Evolutionary conservation across 2,113 vertebrate genomes (phyloP), one percentile per base, ranked within the genome.

Genomic region (Nycticorax nycticorax): DNA sequence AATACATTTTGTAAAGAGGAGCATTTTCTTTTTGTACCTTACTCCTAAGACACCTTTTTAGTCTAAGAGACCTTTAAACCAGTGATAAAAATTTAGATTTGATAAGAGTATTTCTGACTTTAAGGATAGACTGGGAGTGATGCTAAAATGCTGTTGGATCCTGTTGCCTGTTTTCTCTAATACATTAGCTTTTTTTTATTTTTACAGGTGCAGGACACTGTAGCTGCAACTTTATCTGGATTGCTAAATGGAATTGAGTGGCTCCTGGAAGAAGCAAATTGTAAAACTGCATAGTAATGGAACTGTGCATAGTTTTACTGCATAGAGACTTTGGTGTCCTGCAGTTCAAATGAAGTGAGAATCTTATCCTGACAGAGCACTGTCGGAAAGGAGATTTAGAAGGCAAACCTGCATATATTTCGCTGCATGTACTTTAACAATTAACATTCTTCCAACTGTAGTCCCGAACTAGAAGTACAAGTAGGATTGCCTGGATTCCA

Each of bases 201-300:
- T 83, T 93, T 74, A 59, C 96, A 98, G 99, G 98, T 99, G 30
- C 99, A 99, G 90, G 98, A 99, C 68, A 97, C 98, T 10, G 98
- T 99, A 57, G 98, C 98, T 86, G 98, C 99, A 91, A 98, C 98
- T 33, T 97, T 99, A 32, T 92, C 85, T 26, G 99, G 99, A 33
- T 97, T 99, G 90, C 88, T 99, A 89, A 98, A 97, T 91, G 99
- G 99, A 50, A 98, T 99, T 88, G 98, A 98, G 22, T 99, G 99
- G 99, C 96, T 99, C 82, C 97, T 99, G 83, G 98, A 97, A 96
- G 98, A 98, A 96, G 98, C 97, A 78, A 98, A 98, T 69, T 92
- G 96, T 98, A 97, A 98, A 98, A 96, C 39, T 98, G 10, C 92
- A 91, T 85, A 92, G 72, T 98, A 91, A 97, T 71, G 37, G 32